These are phyloP conservation scores for Crematogaster levior DNA, from an alignment of 2,888 invertebrate genomes.

Conservation along the genomic window DNA sequence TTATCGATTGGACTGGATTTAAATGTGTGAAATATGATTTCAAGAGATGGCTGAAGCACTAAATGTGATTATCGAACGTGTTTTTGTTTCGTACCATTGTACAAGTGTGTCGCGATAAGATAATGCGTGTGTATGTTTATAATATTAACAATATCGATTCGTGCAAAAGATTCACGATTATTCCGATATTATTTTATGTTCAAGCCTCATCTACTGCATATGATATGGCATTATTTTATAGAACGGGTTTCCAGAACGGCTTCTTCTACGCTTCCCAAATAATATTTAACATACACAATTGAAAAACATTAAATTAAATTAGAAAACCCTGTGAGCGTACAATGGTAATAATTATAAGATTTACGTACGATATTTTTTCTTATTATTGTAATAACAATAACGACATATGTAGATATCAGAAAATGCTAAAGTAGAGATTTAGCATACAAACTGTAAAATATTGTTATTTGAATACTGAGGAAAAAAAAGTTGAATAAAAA, in stretches of 20 bases:
- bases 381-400: not conserved
- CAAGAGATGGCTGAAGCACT: constrained; percentile 62
- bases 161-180: constrained; percentile 42
- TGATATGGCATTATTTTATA: constrained; percentile 27
- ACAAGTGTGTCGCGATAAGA: constrained; percentile 68
- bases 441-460: not conserved
- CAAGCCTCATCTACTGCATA: constrained; percentile 8
- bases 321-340: not conserved
- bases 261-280: constrained; percentile 8
- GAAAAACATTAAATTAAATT: not conserved
- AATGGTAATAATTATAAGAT: not conserved
- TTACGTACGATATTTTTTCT: not conserved
- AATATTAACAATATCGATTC: constrained; percentile 61
- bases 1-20: constrained; percentile 75
- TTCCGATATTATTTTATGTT: constrained; percentile 38
- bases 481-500: no score
- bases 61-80: constrained; percentile 71
- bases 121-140: constrained; percentile 58
- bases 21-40: constrained; percentile 76
- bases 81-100: constrained; percentile 72
- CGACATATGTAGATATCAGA: not conserved
- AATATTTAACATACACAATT: not conserved
- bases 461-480: no score
- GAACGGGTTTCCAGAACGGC: not conserved
- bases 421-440: not conserved